Evolutionary conservation across 2,113 vertebrate genomes (phyloP).

Genomic region (Sigmodon hispidus): DNA sequence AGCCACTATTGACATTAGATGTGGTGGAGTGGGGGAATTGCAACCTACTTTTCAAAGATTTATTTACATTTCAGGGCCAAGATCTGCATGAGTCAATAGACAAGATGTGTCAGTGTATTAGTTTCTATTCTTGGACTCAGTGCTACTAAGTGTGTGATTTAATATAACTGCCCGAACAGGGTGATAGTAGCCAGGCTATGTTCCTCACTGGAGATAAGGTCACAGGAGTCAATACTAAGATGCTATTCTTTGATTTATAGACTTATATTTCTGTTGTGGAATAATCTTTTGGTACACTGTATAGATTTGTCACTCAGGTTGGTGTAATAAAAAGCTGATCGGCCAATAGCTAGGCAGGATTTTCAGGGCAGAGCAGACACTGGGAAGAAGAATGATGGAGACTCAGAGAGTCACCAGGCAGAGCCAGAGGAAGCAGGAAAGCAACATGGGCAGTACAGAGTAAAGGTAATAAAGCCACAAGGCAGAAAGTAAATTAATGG

Average conservation of each 20-base stretch:
- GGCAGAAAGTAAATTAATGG: not conserved
- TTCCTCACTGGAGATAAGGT: accelerated
- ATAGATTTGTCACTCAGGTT: not conserved
- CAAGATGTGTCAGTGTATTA: not conserved
- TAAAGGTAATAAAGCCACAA: not conserved
- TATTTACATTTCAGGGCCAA: not conserved
- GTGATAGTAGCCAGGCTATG: not conserved
- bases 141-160: not conserved
- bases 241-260: not conserved
- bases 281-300: not conserved
- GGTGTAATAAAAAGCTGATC: not conserved
- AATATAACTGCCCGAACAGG: no score
- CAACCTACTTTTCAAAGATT: not conserved
- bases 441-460: not conserved
- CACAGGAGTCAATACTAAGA: not conserved
- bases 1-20: not conserved
- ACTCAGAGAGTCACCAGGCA: not conserved
- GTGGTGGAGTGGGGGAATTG: not conserved
- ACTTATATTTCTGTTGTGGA: not conserved
- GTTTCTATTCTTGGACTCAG: not conserved
- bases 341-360: not conserved
- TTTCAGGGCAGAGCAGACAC: not conserved
- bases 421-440: not conserved
- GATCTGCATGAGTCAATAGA: not conserved
- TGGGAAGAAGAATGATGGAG: not conserved